Evolutionary conservation across 2,888 invertebrate species (phyloP), one percentile per base, ranked within the genome.

Genomic region (Argyresthia albistria): DNA sequence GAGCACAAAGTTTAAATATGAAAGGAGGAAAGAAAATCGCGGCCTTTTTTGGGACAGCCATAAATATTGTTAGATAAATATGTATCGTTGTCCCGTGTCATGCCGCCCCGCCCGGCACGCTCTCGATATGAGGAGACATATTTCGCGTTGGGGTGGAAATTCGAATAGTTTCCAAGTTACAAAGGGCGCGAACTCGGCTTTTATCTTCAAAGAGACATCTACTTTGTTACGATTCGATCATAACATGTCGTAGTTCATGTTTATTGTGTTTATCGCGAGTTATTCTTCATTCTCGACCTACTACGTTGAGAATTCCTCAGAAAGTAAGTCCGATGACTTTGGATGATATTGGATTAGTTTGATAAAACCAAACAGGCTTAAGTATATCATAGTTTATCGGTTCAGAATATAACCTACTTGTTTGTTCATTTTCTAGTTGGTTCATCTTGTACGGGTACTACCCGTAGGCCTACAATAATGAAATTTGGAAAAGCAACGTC

Each of bases 51-150:
- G 67, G 66, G 63, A 60, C 60, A 58, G 63, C 70, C 67, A 81
- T 86, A 86, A 86, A 86, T 86, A 83, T 76, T 75, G 73, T 78
- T 73, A 80, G 78, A 84, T 83, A 81, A 84, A 86, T 83, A 82
- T 83, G 79, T 83, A 83, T 81, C 77, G 76, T 77, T 79, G 80
- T 69, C 72, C 76, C 69, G 65, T 77, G 80, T 76, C 80, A 73
- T 65, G 69, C 62, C 60, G 60, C 63, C 58, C 60, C 52, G 63
- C 63, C 65, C n/a, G n/a, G n/a, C n/a, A n/a, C n/a, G n/a, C n/a
- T 65, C 69, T 25, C 66, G 69, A 69, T 71, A 69, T 69, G 69
- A 67, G 67, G 55, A 55, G 58, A 65, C 60, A 63, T 67, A 57
- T 58, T 59, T 57, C 55, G 54, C 50, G 54, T 59, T 56, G 63